Conservation (phyloP, 2,113 vertebrate genomes). For the Phrynosoma blainvillii region DNA sequence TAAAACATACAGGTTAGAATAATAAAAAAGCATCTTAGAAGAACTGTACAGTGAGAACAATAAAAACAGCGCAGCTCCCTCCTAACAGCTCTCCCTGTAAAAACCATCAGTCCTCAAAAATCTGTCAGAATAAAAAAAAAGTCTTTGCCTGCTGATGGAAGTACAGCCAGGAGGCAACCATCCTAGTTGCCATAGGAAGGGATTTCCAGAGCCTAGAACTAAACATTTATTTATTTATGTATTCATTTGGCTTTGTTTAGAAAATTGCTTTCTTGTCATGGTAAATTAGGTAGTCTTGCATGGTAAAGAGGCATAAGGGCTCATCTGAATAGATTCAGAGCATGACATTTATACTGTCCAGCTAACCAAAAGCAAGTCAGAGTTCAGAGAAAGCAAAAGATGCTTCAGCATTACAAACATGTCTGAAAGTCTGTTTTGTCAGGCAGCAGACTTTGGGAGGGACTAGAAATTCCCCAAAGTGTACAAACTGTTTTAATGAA, state of each 20-base stretch:
- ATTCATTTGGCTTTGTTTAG: constrained; percentile 7
- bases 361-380: constrained; percentile 38
- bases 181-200: too few relatives aligned
- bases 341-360: constrained; percentile 52
- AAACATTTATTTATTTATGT: not conserved
- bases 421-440: constrained; percentile 9
- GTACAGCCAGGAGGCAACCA: not conserved
- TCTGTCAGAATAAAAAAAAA: too few relatives aligned
- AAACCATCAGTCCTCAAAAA: too few relatives aligned
- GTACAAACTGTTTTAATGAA: constrained; percentile 42
- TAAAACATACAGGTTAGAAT: too few relatives aligned
- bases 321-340: constrained; percentile 53
- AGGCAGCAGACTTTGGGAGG: not conserved
- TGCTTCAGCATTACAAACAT: constrained; percentile 34
- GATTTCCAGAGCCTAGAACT: too few relatives aligned
- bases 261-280: not conserved
- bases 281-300: not conserved
- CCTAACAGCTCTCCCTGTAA: too few relatives aligned
- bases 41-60: too few relatives aligned
- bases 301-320: not conserved
- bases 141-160: too few relatives aligned
- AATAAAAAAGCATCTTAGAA: too few relatives aligned
- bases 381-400: constrained; percentile 37
- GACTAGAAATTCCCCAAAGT: constrained; percentile 23
- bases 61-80: too few relatives aligned